Percentiles rank a stretch among this genome's conserved stretches.
Conservation (phyloP, 2,888 invertebrate genomes). For the Chrysodeixis includens region DNA sequence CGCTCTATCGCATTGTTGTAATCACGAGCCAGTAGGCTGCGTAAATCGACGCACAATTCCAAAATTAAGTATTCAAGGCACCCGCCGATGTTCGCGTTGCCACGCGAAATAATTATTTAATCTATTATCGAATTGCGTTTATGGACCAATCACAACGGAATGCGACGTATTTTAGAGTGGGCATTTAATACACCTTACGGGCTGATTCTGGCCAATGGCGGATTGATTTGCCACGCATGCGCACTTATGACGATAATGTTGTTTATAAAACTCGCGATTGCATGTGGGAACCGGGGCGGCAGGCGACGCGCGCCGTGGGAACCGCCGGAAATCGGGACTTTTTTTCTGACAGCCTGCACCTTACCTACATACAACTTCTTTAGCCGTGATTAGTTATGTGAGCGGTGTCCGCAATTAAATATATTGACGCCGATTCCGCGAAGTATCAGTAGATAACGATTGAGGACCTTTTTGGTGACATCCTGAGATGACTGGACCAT, state of each 20-base stretch:
- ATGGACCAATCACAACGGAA: slow-evolving; percentile 75
- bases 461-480: slow-evolving; percentile 43
- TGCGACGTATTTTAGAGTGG: slow-evolving; percentile 74
- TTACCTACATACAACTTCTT: slow-evolving; percentile 63
- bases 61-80: slow-evolving; percentile 62
- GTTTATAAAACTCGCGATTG: slow-evolving; percentile 73
- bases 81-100: slow-evolving; percentile 63
- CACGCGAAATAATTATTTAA: slow-evolving; percentile 69
- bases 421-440: slow-evolving; percentile 54
- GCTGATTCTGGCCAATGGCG: slow-evolving; percentile 74
- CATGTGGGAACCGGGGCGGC: slow-evolving; percentile 83
- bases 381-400: slow-evolving; percentile 66
- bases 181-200: slow-evolving; percentile 68
- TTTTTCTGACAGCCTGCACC: slow-evolving; percentile 66
- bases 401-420: slow-evolving; percentile 63
- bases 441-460: slow-evolving; percentile 49
- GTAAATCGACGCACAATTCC: slow-evolving; percentile 44
- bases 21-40: slow-evolving; percentile 57
- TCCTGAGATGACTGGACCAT: slow-evolving; percentile 40
- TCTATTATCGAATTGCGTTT: slow-evolving; percentile 70
- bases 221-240: slow-evolving; percentile 78
- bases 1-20: slow-evolving; percentile 50
- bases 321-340: slow-evolving; percentile 77
- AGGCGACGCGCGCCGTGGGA: slow-evolving; percentile 80
- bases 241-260: slow-evolving; percentile 76